Conservation (phyloP, 2,113 vertebrate species). For the Nesoenas mayeri region DNA sequence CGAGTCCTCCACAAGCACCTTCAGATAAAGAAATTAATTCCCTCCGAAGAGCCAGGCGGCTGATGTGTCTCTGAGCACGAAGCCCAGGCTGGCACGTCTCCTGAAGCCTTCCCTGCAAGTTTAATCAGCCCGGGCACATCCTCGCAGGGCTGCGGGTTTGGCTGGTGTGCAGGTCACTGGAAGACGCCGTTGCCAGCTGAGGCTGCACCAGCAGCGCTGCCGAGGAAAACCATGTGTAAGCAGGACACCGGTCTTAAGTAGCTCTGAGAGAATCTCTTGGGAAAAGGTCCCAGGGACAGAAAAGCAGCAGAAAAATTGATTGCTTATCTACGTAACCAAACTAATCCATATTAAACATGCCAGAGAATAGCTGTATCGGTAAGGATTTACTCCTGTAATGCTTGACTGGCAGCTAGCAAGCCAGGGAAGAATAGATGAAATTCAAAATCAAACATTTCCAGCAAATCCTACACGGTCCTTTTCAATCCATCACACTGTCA, state of each 20-base stretch:
- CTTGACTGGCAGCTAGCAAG: not conserved
- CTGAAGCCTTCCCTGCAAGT: not conserved
- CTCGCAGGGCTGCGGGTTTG: not conserved
- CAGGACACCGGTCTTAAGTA: not conserved
- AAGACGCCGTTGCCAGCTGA: not conserved
- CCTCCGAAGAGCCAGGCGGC: not conserved
- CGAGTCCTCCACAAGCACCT: too few species aligned
- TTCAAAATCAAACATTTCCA: conserved; percentile 1
- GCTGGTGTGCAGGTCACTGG: not conserved
- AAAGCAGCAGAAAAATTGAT: not conserved
- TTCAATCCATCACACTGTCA: conserved; percentile 18
- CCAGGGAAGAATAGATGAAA: not conserved
- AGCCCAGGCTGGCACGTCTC: not conserved
- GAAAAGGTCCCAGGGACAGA: not conserved
- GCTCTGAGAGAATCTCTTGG: not conserved
- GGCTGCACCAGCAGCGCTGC: not conserved
- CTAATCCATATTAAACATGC: not conserved
- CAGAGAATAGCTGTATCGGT: not conserved
- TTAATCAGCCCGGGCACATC: not conserved
- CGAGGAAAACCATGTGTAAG: not conserved
- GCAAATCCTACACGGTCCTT: not conserved
- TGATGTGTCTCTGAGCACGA: not conserved
- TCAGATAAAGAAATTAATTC: not conserved
- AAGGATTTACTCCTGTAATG: not conserved
- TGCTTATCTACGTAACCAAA: not conserved